These are phyloP conservation scores for Dynastes grantii DNA, from an alignment of 2,888 invertebrate species.

Conservation along the genomic window DNA sequence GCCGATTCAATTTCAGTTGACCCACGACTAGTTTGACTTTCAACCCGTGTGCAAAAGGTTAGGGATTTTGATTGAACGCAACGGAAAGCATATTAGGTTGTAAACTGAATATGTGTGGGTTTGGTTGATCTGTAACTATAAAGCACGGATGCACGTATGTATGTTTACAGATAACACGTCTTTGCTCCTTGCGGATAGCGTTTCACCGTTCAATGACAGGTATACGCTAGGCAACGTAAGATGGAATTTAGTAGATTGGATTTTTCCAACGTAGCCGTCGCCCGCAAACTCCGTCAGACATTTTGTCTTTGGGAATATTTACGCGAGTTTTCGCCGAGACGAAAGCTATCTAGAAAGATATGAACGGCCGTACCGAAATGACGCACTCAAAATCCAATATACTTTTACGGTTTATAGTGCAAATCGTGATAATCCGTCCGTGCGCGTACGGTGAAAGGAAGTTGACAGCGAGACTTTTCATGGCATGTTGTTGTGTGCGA, in stretches of 20 bases:
- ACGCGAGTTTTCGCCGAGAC: slow-evolving; percentile 11
- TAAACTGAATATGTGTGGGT: no score
- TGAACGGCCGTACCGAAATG: slow-evolving; percentile 16
- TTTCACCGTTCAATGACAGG: neutral
- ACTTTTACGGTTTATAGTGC: slow-evolving; percentile 40
- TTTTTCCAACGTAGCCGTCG: slow-evolving; percentile 8
- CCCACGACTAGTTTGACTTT: no score
- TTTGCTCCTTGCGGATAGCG: neutral
- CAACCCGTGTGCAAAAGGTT: no score
- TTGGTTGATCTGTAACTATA: no score
- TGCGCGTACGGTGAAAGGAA: neutral
- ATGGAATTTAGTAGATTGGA: slow-evolving; percentile 38
- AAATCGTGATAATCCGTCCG: slow-evolving; percentile 37
- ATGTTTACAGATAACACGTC: no score
- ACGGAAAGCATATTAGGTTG: no score
- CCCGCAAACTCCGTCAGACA: slow-evolving; percentile 22
- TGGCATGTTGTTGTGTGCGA: neutral
- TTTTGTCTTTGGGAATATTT: slow-evolving; percentile 32
- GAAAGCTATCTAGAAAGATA: slow-evolving; percentile 3
- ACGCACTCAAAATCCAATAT: slow-evolving; percentile 40
- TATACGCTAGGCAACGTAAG: neutral
- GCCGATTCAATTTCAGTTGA: no score
- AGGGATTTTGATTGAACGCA: no score
- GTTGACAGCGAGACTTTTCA: slow-evolving; percentile 5
- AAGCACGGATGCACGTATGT: no score